These are phyloP conservation scores for Steromphala cineraria DNA, from an alignment of 2,888 invertebrate genomes.

Conservation along the genomic window DNA sequence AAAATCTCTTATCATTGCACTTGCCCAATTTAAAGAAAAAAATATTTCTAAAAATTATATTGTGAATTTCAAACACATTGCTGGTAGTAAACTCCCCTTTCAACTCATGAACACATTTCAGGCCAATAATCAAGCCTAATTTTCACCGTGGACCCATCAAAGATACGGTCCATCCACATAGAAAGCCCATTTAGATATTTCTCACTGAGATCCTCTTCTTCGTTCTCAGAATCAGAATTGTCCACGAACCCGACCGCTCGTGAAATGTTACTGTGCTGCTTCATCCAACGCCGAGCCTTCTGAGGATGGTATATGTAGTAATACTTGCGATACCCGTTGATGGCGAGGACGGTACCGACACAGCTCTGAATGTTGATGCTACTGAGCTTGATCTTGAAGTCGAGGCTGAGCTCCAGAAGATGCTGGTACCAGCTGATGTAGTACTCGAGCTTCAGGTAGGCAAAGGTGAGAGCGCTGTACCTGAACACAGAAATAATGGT, in stretches of 20 bases:
- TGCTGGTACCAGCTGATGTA: conserved; percentile 95
- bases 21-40: too few species aligned
- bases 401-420: conserved; percentile 83
- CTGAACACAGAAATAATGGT: conserved; percentile 76
- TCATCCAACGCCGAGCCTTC: conserved; percentile 55
- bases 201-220: conserved; percentile 43
- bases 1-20: too few species aligned
- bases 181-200: conserved; percentile 85
- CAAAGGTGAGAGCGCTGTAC: conserved; percentile 96
- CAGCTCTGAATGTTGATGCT: conserved; percentile 92
- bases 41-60: too few species aligned
- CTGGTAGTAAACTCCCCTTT: too few species aligned
- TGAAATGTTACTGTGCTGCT: conserved; percentile 48
- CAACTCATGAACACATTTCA: conserved; percentile 47
- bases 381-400: conserved; percentile 86
- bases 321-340: conserved; percentile 97
- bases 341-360: conserved; percentile 91
- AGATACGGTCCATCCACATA: conserved; percentile 96
- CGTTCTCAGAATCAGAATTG: conserved; percentile 41
- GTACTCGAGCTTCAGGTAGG: conserved; percentile 93
- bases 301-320: conserved; percentile 95
- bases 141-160: conserved; percentile 95
- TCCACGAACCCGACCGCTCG: conserved; percentile 59
- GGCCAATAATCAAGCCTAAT: conserved; percentile 99
- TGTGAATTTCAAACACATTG: too few species aligned